Conservation (phyloP, 2,797 vertebrate species). For the Falco concolor region DNA sequence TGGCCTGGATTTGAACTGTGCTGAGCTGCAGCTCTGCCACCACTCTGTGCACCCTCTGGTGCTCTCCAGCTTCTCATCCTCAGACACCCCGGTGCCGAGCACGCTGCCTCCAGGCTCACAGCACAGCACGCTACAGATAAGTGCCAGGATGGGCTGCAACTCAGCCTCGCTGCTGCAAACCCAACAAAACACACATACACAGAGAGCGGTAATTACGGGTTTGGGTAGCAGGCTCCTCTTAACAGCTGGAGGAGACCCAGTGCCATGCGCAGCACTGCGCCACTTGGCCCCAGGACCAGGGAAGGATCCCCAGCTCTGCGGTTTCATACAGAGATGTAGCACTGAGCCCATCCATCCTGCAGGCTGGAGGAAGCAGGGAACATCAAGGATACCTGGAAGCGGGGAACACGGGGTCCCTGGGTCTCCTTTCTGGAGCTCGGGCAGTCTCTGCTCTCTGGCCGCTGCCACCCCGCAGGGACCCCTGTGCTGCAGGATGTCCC, state of each 20-base stretch:
- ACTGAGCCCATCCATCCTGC: background rate
- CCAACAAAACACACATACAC: background rate
- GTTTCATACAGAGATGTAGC: background rate
- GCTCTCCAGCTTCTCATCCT: background rate
- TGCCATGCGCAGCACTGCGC: fast-evolving
- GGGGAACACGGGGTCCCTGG: background rate
- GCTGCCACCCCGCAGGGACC: background rate
- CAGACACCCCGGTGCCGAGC: background rate
- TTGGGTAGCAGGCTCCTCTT: background rate
- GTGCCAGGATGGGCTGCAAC: background rate
- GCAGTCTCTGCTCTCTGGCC: background rate
- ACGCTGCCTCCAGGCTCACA: background rate
- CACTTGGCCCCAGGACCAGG: background rate
- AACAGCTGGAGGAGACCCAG: background rate
- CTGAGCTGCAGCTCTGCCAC: background rate
- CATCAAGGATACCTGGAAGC: background rate
- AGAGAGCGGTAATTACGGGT: background rate
- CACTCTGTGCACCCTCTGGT: background rate
- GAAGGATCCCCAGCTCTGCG: background rate
- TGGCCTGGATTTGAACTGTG: background rate
- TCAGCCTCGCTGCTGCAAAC: background rate
- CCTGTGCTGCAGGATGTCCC: background rate
- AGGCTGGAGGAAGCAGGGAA: background rate
- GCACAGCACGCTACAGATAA: background rate
- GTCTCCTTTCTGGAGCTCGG: background rate